phyloP scores from a whole-genome alignment of 2,888 invertebrate species.

The Bugulina stolonifera region DNA sequence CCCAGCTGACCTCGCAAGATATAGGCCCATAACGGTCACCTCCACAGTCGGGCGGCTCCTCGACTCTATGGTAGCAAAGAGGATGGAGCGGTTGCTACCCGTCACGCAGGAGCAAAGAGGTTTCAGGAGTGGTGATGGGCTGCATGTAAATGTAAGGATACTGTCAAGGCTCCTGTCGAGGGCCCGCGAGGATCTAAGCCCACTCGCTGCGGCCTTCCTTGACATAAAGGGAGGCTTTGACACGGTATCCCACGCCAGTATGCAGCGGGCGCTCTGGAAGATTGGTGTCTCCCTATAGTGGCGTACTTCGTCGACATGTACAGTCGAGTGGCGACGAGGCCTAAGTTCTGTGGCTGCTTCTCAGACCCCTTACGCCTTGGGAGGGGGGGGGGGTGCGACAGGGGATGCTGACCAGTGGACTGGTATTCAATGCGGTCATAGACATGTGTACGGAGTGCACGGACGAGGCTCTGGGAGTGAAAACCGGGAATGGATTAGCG shows the following conservation, averaged over 20 bases:
- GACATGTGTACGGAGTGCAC: too few species aligned
- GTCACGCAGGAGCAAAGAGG: neutral
- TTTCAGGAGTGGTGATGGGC: slow-evolving; percentile 14
- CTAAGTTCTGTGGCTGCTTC: too few species aligned
- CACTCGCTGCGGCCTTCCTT: neutral
- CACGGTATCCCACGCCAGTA: neutral
- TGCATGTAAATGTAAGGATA: neutral
- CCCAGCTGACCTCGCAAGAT: neutral
- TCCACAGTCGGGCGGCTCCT: neutral
- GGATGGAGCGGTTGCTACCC: neutral
- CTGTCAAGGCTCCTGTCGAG: neutral
- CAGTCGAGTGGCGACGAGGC: too few species aligned
- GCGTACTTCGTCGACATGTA: too few species aligned
- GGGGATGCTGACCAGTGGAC: too few species aligned
- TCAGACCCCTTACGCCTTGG: too few species aligned
- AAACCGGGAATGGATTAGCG: too few species aligned
- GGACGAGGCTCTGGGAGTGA: too few species aligned
- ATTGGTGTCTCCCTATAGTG: slow-evolving; percentile 3
- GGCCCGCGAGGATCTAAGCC: neutral
- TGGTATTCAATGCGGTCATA: too few species aligned
- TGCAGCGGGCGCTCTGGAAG: neutral
- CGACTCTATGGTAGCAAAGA: neutral
- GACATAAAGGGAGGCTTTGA: neutral
- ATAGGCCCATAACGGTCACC: neutral
- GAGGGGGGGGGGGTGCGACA: too few species aligned